A percentile compares a stretch with the other conserved stretches of the same genome.
phyloP scores from a whole-genome alignment of 2,888 invertebrate genomes.

The Tenthredo livida region DNA sequence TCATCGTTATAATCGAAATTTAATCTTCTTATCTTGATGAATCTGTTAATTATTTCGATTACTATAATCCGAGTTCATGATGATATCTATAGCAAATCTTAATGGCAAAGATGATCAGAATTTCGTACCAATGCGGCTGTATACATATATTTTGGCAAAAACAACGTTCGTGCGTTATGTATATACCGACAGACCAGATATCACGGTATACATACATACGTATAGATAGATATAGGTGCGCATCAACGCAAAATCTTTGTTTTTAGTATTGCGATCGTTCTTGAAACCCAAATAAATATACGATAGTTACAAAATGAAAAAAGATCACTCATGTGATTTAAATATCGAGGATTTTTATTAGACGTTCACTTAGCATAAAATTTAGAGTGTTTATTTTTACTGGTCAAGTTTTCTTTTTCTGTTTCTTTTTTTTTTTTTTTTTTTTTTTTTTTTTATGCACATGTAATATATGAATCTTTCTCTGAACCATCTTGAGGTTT shows the following conservation, averaged over 20 bases:
- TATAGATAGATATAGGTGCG: neutral
- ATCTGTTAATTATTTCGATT: constrained; percentile 45
- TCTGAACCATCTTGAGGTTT: neutral
- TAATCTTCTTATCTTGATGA: constrained; percentile 38
- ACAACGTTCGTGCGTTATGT: neutral
- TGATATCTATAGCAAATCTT: constrained; percentile 20
- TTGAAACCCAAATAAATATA: neutral
- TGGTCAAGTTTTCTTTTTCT: neutral
- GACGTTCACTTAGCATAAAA: neutral
- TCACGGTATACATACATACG: neutral
- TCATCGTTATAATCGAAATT: neutral
- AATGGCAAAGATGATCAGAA: neutral
- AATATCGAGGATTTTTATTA: neutral
- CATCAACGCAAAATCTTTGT: neutral
- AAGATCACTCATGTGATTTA: neutral
- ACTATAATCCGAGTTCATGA: constrained; percentile 20
- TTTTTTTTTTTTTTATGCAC: neutral
- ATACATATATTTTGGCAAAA: neutral
- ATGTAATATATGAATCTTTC: neutral
- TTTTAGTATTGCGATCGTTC: neutral
- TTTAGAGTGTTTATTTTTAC: neutral
- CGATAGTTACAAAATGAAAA: neutral
- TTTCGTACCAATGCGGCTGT: neutral
- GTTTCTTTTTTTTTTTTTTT: neutral
- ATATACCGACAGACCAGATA: neutral